Conservation (phyloP, 1,140 invertebrate genomes). For the Dryas iulia region DNA sequence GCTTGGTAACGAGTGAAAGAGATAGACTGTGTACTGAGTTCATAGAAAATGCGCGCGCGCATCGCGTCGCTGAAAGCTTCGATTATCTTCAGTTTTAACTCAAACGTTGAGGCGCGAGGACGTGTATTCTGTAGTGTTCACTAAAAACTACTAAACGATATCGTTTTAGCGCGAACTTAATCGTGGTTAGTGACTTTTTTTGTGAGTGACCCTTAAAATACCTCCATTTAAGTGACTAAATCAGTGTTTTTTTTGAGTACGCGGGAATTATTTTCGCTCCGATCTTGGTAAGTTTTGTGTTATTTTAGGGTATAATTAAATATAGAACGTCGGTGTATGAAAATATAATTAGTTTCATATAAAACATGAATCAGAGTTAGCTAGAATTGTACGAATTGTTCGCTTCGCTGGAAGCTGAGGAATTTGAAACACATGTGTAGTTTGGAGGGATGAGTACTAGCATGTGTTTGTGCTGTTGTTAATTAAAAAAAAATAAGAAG, state of each 20-base stretch:
- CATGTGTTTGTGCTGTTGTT: slow-evolving; percentile 5
- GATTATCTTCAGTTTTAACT: slow-evolving; percentile 61
- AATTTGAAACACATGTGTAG: slow-evolving; percentile 37
- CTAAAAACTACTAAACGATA: slow-evolving; percentile 44
- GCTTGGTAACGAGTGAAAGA: slow-evolving; percentile 40
- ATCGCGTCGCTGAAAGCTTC: slow-evolving; percentile 65
- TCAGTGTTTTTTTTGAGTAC: slow-evolving; percentile 41
- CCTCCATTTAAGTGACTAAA: slow-evolving; percentile 31
- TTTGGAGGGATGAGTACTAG: slow-evolving; percentile 24
- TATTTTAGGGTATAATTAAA: slow-evolving; percentile 78
- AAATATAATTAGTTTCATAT: slow-evolving; percentile 73
- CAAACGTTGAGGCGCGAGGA: slow-evolving; percentile 46
- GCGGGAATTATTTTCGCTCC: slow-evolving; percentile 50
- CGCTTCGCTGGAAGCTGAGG: slow-evolving; percentile 23
- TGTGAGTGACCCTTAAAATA: slow-evolving; percentile 43
- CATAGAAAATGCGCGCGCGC: slow-evolving; percentile 53
- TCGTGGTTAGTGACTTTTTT: slow-evolving; percentile 51
- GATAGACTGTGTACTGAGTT: slow-evolving; percentile 36
- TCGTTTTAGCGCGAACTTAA: slow-evolving; percentile 49
- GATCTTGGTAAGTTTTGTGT: slow-evolving; percentile 70
- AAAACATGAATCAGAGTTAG: slow-evolving; percentile 58
- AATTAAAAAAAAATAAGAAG: not conserved
- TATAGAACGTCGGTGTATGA: slow-evolving; percentile 70
- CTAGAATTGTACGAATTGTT: slow-evolving; percentile 49
- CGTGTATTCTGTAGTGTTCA: slow-evolving; percentile 33